Conservation (phyloP, 2,888 invertebrate species). For the Asteroscopus sphinx region DNA sequence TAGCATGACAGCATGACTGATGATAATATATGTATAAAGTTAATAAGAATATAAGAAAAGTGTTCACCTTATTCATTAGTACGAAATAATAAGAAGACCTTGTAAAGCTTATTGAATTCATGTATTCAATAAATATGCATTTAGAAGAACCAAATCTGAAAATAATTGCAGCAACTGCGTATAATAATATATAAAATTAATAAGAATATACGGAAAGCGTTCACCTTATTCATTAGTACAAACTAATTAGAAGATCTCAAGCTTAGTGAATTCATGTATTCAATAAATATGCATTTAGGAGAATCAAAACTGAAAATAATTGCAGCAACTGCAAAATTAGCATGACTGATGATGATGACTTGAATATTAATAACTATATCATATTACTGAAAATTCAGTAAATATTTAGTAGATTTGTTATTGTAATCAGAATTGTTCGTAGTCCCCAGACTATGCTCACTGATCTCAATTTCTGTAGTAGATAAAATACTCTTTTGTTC, state of each 20-base stretch:
- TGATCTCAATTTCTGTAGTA: constrained; percentile 25
- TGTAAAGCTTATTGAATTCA: constrained; percentile 8
- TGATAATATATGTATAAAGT: constrained; percentile 26
- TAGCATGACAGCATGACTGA: constrained; percentile 29
- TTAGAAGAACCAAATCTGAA: constrained; percentile 7
- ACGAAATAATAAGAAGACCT: no score
- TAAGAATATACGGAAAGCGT: not conserved
- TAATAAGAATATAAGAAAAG: not conserved
- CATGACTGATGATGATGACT: constrained; percentile 29
- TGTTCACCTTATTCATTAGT: not conserved
- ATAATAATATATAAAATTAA: constrained; percentile 10
- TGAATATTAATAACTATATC: constrained; percentile 14
- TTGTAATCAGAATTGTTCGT: constrained; percentile 18
- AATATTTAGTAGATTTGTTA: constrained; percentile 1
- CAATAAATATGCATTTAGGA: constrained; percentile 29
- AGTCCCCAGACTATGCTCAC: constrained; percentile 14
- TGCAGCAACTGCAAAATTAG: constrained; percentile 6
- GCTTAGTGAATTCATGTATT: constrained; percentile 13
- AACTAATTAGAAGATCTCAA: no score
- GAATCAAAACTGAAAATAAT: constrained; percentile 29
- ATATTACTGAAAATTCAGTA: not conserved
- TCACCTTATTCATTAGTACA: not conserved
- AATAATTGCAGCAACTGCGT: constrained; percentile 30
- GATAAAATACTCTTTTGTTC: constrained; percentile 48
- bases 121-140: constrained; percentile 34